Conservation (phyloP, 2,797 vertebrate species). For the Taeniopygia guttata region DNA sequence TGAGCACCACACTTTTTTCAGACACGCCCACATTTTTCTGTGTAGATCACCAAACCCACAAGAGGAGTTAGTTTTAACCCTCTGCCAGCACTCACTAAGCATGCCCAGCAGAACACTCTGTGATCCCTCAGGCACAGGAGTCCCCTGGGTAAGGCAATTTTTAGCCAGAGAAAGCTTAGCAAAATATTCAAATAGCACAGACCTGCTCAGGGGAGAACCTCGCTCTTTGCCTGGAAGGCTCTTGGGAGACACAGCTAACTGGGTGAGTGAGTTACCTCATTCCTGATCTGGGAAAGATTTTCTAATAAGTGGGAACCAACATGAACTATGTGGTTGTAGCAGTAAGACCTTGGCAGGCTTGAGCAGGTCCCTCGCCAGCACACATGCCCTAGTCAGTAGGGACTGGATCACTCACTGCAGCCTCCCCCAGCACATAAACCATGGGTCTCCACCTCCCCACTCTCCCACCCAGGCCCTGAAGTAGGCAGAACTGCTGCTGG, state of each 20-base stretch:
- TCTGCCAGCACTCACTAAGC: not conserved
- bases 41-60: not conserved
- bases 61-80: not conserved
- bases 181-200: slow-evolving; percentile 46
- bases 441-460: rapidly evolving
- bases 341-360: not conserved
- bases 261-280: slow-evolving; percentile 30
- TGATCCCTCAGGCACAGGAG: not conserved
- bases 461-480: not conserved
- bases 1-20: not conserved
- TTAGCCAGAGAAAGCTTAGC: not conserved
- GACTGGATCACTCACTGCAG: not conserved
- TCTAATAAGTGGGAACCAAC: not conserved
- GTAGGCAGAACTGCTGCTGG: not conserved
- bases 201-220: not conserved
- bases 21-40: not conserved
- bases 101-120: not conserved
- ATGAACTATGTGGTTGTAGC: not conserved
- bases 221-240: slow-evolving; percentile 6
- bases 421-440: not conserved
- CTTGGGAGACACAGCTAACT: slow-evolving; percentile 7
- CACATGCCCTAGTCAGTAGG: not conserved
- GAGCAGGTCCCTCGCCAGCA: not conserved
- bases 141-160: slow-evolving; percentile 33
- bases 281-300: slow-evolving; percentile 29